A percentile compares a stretch with the other conserved stretches of the same genome.
Conservation (phyloP, 2,113 vertebrate genomes). For the Pantherophis guttatus region DNA sequence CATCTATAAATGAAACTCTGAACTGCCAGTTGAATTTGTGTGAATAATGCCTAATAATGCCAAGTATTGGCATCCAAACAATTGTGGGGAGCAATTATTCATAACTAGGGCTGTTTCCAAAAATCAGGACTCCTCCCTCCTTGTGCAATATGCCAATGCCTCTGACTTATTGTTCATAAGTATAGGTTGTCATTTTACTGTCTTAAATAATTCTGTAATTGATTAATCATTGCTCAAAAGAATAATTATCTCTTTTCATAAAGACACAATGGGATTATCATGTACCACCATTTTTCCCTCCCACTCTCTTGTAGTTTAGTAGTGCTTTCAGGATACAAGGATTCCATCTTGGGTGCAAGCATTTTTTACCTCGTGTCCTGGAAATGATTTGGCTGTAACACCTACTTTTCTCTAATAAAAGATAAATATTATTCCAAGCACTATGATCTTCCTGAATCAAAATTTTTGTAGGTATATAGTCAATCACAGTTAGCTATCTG, state of each 20-base stretch:
- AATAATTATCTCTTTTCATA: background rate
- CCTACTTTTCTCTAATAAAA: background rate
- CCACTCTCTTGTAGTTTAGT: background rate
- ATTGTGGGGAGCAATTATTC: background rate
- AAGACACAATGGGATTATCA: background rate
- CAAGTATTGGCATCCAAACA: background rate
- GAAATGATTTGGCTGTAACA: background rate
- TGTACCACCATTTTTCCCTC: background rate
- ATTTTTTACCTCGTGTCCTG: background rate
- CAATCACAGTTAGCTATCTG: background rate
- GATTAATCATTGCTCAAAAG: background rate
- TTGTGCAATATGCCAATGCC: background rate
- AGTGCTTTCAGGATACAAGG: background rate
- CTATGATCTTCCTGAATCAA: background rate
- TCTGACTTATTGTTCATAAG: slow-evolving; percentile 22
- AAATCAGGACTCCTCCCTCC: background rate
- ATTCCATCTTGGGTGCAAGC: background rate
- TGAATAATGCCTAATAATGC: background rate
- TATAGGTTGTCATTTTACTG: background rate
- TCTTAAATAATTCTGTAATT: slow-evolving; percentile 3
- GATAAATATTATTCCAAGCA: background rate
- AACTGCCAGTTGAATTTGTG: background rate
- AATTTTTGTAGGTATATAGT: background rate
- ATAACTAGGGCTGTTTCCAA: background rate
- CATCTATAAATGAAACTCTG: background rate